phyloP scores from a whole-genome alignment of 37 sponge, comb jelly and placozoan species.

The Axinella damicornis region DNA sequence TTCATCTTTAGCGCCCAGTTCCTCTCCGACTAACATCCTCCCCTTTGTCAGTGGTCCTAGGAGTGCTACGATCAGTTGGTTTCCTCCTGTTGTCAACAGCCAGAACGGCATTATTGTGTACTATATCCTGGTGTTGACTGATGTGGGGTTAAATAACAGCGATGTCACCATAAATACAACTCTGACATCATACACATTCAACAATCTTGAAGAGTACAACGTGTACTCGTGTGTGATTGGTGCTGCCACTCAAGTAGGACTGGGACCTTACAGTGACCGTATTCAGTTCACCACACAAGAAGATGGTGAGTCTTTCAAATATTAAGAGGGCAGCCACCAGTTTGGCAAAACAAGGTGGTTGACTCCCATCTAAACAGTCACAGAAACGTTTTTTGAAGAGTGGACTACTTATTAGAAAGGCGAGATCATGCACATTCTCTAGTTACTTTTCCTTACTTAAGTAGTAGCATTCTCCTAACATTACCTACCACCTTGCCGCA shows the following conservation, averaged over 20 bases:
- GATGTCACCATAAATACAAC: neutral
- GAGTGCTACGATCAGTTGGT: neutral
- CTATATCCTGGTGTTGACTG: conserved; percentile 2
- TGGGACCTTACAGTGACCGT: neutral
- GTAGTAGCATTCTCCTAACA: too few species aligned
- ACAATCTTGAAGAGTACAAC: conserved; percentile 20
- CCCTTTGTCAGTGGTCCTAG: neutral
- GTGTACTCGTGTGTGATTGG: conserved; percentile 1
- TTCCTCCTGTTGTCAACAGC: neutral
- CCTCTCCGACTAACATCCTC: neutral
- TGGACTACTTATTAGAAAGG: too few species aligned
- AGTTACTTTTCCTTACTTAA: too few species aligned
- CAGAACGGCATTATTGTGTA: conserved; percentile 23
- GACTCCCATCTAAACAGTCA: too few species aligned
- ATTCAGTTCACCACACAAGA: neutral
- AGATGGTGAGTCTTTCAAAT: too few species aligned
- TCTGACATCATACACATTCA: neutral
- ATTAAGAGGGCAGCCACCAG: too few species aligned
- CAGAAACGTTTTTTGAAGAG: too few species aligned
- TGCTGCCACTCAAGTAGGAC: conserved; percentile 6
- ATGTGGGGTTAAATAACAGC: too few species aligned
- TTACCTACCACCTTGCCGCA: too few species aligned
- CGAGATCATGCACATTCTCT: too few species aligned
- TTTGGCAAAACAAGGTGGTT: too few species aligned
- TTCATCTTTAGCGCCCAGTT: neutral